A percentile compares a stretch with the other conserved stretches of the same genome.
phyloP scores from a whole-genome alignment of 2,113 vertebrate genomes.

The Trematocara zebra region DNA sequence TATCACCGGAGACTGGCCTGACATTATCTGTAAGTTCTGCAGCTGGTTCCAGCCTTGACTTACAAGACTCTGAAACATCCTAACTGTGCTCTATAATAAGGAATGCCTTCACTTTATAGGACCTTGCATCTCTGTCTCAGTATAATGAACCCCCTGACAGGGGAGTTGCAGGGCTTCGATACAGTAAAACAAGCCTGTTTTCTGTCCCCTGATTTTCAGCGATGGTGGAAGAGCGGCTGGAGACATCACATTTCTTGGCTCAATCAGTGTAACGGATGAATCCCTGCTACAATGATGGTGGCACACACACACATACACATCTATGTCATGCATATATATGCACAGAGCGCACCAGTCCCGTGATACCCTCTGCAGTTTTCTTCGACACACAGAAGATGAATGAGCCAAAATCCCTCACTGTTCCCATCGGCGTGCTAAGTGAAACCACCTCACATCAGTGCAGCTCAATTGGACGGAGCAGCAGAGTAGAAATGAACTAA shows the following conservation, averaged over 20 bases:
- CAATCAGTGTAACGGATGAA: constrained; percentile 14
- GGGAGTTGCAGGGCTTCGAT: not conserved
- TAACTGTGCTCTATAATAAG: not conserved
- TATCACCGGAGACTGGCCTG: not conserved
- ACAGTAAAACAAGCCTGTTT: constrained; percentile 18
- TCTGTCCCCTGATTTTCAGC: constrained; percentile 9
- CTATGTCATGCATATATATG: not conserved
- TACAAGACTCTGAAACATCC: not conserved
- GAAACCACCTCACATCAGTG: not conserved
- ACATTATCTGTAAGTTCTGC: not conserved
- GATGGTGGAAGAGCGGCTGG: not conserved
- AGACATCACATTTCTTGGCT: constrained; percentile 2
- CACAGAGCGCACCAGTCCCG: not conserved
- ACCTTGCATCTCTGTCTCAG: constrained; percentile 14
- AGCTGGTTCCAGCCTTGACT: not conserved
- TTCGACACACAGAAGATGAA: constrained; percentile 1
- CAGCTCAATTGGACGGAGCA: not conserved
- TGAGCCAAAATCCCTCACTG: not conserved
- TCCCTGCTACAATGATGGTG: not conserved
- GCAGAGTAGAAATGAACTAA: not conserved
- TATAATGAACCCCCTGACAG: constrained; percentile 35
- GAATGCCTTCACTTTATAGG: constrained; percentile 5
- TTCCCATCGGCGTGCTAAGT: not conserved
- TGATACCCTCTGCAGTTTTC: not conserved
- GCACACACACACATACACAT: not conserved